phyloP scores from a whole-genome alignment of 2,888 invertebrate genomes.

The Athrips mouffetella region DNA sequence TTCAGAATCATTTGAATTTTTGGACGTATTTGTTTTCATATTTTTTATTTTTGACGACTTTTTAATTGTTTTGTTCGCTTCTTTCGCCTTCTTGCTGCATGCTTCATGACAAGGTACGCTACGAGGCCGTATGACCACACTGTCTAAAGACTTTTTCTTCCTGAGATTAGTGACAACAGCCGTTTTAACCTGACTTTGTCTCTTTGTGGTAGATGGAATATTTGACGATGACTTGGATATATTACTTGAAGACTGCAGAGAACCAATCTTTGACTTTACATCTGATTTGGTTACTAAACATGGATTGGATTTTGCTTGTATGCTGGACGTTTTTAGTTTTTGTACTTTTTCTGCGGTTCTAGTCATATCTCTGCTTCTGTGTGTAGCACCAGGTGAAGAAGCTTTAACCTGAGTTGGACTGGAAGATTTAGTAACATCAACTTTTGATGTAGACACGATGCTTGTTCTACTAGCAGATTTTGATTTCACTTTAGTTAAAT shows the following conservation, averaged over 20 bases:
- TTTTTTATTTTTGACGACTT: slow-evolving; percentile 42
- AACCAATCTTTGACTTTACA: slow-evolving; percentile 36
- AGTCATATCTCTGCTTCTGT: slow-evolving; percentile 69
- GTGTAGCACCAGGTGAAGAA: slow-evolving; percentile 39
- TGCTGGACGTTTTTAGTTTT: slow-evolving; percentile 54
- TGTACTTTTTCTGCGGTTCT: slow-evolving; percentile 68
- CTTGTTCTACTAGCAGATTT: slow-evolving; percentile 42
- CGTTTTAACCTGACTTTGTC: slow-evolving; percentile 52
- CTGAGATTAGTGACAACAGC: slow-evolving; percentile 62
- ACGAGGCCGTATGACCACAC: slow-evolving; percentile 46
- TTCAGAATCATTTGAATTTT: slow-evolving; percentile 43
- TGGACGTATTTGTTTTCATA: slow-evolving; percentile 34
- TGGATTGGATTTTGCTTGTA: slow-evolving; percentile 54
- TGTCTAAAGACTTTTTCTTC: slow-evolving; percentile 62
- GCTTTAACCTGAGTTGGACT: slow-evolving; percentile 31
- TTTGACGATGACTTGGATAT: slow-evolving; percentile 59
- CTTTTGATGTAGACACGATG: slow-evolving; percentile 29
- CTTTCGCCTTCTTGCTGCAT: slow-evolving; percentile 57
- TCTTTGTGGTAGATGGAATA: slow-evolving; percentile 43
- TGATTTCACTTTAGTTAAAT: slow-evolving; percentile 49
- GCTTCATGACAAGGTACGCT: slow-evolving; percentile 58
- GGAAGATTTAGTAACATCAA: slow-evolving; percentile 24
- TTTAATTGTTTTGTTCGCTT: slow-evolving; percentile 39
- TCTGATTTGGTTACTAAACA: slow-evolving; percentile 45
- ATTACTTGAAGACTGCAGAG: slow-evolving; percentile 39